Percentiles rank a stretch among this genome's conserved stretches.
Evolutionary conservation across 2,888 invertebrate species (phyloP).

Genomic region (Hemithea aestivaria): DNA sequence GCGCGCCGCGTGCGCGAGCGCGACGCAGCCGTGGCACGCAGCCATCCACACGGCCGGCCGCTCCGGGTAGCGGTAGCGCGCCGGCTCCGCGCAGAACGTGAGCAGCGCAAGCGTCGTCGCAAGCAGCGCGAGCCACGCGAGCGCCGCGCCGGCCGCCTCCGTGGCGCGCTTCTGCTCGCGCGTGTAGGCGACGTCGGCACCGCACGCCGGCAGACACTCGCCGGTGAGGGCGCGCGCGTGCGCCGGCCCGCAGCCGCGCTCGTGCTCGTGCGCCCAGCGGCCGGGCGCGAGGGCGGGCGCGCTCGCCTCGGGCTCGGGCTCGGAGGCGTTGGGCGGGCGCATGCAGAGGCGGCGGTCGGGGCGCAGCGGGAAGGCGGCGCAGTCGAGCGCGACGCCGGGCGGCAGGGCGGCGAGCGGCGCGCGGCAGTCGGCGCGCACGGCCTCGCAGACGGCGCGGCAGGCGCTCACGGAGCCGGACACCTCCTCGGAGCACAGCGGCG

Average conservation of each 20-base stretch:
- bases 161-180: slow-evolving; percentile 83
- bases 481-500: slow-evolving; percentile 94
- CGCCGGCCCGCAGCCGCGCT: slow-evolving; percentile 79
- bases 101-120: slow-evolving; percentile 90
- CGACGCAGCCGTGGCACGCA: slow-evolving; percentile 90
- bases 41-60: slow-evolving; percentile 94
- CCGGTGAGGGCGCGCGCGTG: slow-evolving; percentile 78
- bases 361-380: slow-evolving; percentile 87
- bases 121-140: slow-evolving; percentile 87
- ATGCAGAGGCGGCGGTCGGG: slow-evolving; percentile 86
- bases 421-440: slow-evolving; percentile 85
- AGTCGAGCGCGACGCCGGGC: slow-evolving; percentile 76
- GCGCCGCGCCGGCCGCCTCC: slow-evolving; percentile 86
- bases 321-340: slow-evolving; percentile 80
- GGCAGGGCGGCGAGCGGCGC: slow-evolving; percentile 86
- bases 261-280: slow-evolving; percentile 72
- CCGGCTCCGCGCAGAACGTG: slow-evolving; percentile 93
- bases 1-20: slow-evolving; percentile 85
- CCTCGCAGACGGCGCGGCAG: slow-evolving; percentile 91
- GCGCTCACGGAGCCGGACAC: slow-evolving; percentile 91
- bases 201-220: slow-evolving; percentile 83
- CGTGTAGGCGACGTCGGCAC: slow-evolving; percentile 83
- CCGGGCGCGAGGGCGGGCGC: slow-evolving; percentile 47
- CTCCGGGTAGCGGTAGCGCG: slow-evolving; percentile 95
- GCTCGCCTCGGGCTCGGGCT: slow-evolving; percentile 63